phyloP scores from a whole-genome alignment of 92 coral and sea anemone genomes.

The Porites cylindrica region DNA sequence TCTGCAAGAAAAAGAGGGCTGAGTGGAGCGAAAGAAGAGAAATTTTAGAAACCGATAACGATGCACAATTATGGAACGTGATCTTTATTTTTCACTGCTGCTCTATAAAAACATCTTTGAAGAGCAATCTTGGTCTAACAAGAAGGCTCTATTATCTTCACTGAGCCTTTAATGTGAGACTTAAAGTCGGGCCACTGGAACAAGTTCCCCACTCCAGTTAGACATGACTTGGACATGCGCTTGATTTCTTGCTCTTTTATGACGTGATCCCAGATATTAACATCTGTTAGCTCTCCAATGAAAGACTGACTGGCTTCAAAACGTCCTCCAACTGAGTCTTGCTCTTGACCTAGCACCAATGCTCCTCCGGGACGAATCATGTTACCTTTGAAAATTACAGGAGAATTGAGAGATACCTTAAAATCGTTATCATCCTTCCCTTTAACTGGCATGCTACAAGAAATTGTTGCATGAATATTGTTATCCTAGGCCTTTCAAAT shows the following conservation, averaged over 20 bases:
- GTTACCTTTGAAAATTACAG: not conserved
- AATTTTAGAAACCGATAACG: not conserved
- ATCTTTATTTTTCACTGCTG: not conserved
- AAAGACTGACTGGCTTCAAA: conserved; percentile 16
- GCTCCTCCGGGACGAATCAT: conserved; percentile 23
- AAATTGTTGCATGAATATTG: no score
- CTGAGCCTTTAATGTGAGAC: conserved; percentile 14
- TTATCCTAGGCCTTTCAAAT: no score
- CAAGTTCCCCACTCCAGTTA: conserved; percentile 14
- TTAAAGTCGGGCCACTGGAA: conserved; percentile 24
- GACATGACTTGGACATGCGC: not conserved
- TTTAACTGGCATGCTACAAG: no score
- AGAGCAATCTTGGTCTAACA: not conserved
- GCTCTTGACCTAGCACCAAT: conserved; percentile 42
- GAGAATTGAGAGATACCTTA: no score
- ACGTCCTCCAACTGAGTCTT: conserved; percentile 24
- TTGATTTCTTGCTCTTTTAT: conserved; percentile 5
- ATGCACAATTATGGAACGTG: not conserved
- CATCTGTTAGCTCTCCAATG: conserved; percentile 36
- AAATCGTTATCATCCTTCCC: no score
- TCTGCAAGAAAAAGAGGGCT: no score
- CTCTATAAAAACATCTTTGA: not conserved
- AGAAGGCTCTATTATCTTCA: not conserved
- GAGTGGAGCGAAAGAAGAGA: no score
- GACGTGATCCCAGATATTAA: conserved; percentile 46